These are phyloP conservation scores for Pseudobourletiella spinata DNA, from an alignment of 1,140 invertebrate genomes.

Conservation along the genomic window DNA sequence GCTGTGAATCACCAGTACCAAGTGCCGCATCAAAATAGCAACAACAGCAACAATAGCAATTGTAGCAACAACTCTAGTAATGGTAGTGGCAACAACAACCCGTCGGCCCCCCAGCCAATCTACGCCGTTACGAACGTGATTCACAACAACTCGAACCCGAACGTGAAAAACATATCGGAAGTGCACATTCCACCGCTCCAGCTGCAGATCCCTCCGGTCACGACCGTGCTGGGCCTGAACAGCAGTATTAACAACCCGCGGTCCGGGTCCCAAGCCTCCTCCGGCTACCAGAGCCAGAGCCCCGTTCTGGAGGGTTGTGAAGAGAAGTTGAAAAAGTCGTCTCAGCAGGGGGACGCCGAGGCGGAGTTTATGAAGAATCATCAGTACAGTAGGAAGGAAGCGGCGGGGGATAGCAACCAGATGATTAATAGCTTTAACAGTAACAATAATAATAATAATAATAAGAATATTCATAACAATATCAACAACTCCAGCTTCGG, in stretches of 20 bases:
- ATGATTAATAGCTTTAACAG: not conserved
- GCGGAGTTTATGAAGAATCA: conserved; percentile 32
- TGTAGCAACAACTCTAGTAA: conserved; percentile 57
- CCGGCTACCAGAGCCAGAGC: conserved; percentile 34
- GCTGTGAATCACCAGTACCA: conserved; percentile 39
- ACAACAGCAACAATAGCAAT: conserved; percentile 53
- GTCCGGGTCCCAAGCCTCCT: conserved; percentile 30
- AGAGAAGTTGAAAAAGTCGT: conserved; percentile 20
- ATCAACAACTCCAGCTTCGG: conserved; percentile 24
- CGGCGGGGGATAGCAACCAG: not conserved
- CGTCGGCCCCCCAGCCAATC: conserved; percentile 40
- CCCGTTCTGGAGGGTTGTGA: conserved; percentile 32
- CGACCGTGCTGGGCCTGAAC: conserved; percentile 41
- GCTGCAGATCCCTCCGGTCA: conserved; percentile 36
- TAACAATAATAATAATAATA: conserved; percentile 5
- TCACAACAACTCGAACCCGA: conserved; percentile 30
- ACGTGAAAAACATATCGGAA: conserved; percentile 35
- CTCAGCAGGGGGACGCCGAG: conserved; percentile 2
- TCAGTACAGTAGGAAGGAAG: conserved; percentile 32
- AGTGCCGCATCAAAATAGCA: conserved; percentile 43
- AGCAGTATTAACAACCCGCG: conserved; percentile 32
- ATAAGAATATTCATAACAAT: no score
- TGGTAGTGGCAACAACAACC: conserved; percentile 42
- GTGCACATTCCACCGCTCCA: conserved; percentile 37
- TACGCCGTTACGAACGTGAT: conserved; percentile 29